Base-by-base conservation (phyloP, 2,113 vertebrate species). In the Tachuris rubrigastra region DNA sequence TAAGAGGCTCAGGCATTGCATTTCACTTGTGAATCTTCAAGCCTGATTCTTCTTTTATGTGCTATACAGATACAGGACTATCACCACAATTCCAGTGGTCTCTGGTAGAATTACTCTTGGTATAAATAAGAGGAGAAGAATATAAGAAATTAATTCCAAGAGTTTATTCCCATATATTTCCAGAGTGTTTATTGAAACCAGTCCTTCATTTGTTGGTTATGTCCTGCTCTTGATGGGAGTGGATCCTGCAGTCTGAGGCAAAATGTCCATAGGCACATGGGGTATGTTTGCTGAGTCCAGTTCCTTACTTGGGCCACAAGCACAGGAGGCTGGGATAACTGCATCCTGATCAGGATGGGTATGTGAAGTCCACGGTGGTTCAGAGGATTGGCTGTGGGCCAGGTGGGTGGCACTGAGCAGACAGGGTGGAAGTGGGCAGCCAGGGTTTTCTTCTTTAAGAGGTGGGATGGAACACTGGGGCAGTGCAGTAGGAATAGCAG, bases 181-280 rank as follows among this genome's bases (percentile, higher is more conserved):
- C 21, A 18, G 55, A 74, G 20, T 76, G 50, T 53, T 27, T 49
- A 7, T 50, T 69, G 30, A 71, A 69, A 62, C 42, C 16, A 31
- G 2, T 30, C 9, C 35, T 67, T 71, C 8, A 1, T 73, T 63
- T 59, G 33, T 56, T 73, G 35, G 24, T 16, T 28, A 8, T 8
- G 23, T 20, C 19, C 37, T 60, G 17, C 28, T 79, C 28, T 84
- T 37, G 44, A 25, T 0, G 1, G n/a, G 24, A 69, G 21, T 3
- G 25, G 27, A 22, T 87, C 47, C 37, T 2, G 1, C 41, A 52
- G 39, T 42, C 20, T 14, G 8, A 12, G 16, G 39, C 46, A 58
- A 59, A 62, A 24, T 12, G 37, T 27, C 24, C 19, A 4, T 4
- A 24, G 33, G 15, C 2, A 4, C 30, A 10, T 0, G 0, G 19